Evolutionary conservation across 64 coral and sea anemone genomes (phyloP), one percentile per base, ranked within the genome.

Genomic region (Dendronephthya gigantea): DNA sequence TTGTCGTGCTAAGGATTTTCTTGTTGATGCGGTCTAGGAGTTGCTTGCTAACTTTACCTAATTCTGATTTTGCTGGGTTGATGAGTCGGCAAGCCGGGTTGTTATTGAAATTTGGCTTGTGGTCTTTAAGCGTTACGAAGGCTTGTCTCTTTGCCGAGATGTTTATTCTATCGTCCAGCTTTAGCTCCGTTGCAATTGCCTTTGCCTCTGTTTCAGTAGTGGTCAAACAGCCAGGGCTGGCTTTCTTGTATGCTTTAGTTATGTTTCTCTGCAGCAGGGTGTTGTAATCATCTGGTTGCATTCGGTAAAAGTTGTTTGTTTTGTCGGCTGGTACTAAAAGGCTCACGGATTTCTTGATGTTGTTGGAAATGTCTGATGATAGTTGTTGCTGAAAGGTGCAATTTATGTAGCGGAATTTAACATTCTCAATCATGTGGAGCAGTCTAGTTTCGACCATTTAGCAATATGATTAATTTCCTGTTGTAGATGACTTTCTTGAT

Each of bases 351-450:
- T 36, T 10, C 51, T n/a, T 90, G 41, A 84, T 84, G 19, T 68
- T 84, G 48, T 50, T 50, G 16, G 66, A 25, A 16, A 90, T 74
- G 45, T 90, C 88, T 13, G 82, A 47, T 8, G 82, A 84, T 58
- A 90, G 68, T 45, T 81, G 81, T 29, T 51, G 41, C 33, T 86
- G 89, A 40, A 90, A 90, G 8, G 0, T 4, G 23, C 83, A 85
- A 0, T 81, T 86, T 58, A 40, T 56, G 13, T 45, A 41, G 4
- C 43, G 31, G 28, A 85, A 90, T 49, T 90, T 90, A 50, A 90
- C 51, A 39, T 84, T 84, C 23, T 72, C 40, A 5, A 84, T 90
- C 51, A 90, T 74, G 23, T 48, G 30, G 1, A 56, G 45, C 9
- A 90, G 39, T 9, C 45, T 23, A n/a, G n/a, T n/a, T n/a, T n/a